A percentile compares a stretch with the other conserved stretches of the same genome.
These are phyloP conservation scores for Naja naja DNA, from an alignment of 2,113 vertebrate species.

Conservation along the genomic window DNA sequence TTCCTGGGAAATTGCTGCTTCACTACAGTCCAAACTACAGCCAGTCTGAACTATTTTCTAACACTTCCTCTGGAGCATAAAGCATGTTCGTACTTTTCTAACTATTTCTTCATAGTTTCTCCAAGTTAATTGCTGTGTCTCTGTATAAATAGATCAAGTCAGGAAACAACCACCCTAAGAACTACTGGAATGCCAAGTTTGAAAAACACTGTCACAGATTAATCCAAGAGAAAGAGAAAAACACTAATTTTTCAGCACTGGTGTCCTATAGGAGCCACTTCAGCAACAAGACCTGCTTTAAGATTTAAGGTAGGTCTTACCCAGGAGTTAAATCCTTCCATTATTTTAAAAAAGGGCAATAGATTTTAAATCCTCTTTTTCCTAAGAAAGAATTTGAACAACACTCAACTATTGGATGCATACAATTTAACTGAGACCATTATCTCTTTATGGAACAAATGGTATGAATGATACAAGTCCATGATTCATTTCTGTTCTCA, in stretches of 20 bases:
- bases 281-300: not conserved
- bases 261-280: not conserved
- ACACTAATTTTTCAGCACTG: not conserved
- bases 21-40: not conserved
- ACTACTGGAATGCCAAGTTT: not conserved
- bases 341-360: not conserved
- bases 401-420: not conserved
- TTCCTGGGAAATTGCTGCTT: not conserved
- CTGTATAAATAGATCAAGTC: not conserved
- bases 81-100: not conserved
- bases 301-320: not conserved
- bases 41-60: not conserved
- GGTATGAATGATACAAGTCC: not conserved
- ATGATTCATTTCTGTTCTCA: not conserved
- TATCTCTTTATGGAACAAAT: not conserved
- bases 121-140: not conserved
- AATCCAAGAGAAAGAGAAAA: not conserved
- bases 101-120: not conserved
- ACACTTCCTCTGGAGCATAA: not conserved
- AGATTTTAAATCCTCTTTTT: not conserved
- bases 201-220: not conserved
- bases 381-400: not conserved
- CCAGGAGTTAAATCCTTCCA: not conserved
- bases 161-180: not conserved
- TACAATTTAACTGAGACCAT: not conserved